A percentile compares a stretch with the other conserved stretches of the same genome.
phyloP scores from a whole-genome alignment of 2,888 invertebrate genomes.

The Arctia plantaginis region DNA sequence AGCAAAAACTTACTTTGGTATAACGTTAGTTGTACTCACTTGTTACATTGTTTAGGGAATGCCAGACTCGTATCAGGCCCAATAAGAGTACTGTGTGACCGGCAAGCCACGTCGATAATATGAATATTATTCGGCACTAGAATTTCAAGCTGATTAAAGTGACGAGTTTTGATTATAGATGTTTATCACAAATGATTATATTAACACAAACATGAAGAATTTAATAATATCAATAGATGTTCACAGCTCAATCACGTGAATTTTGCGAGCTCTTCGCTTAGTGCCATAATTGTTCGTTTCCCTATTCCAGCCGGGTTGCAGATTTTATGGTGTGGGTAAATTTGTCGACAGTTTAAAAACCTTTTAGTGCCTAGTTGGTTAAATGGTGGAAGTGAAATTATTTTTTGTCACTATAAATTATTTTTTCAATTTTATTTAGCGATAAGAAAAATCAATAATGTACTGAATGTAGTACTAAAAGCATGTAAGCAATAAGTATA shows the following conservation, averaged over 20 bases:
- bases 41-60: neutral
- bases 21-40: too few relatives aligned
- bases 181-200: neutral
- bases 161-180: too few relatives aligned
- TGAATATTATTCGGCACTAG: neutral
- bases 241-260: constrained; percentile 7
- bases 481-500: too few relatives aligned
- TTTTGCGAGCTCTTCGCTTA: constrained; percentile 14
- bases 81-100: too few relatives aligned
- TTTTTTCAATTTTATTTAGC: too few relatives aligned
- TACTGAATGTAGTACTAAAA: too few relatives aligned
- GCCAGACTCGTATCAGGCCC: neutral
- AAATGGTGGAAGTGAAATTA: neutral
- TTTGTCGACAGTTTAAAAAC: constrained; percentile 1
- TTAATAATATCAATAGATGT: neutral
- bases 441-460: neutral
- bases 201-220: neutral
- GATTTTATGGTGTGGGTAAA: constrained; percentile 5
- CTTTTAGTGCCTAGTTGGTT: neutral
- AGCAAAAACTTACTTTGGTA: too few relatives aligned
- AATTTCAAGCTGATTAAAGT: neutral
- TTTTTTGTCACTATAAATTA: too few relatives aligned
- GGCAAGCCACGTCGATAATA: neutral
- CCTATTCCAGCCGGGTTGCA: constrained; percentile 13
- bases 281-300: constrained; percentile 21